Evolutionary conservation across 1,140 invertebrate genomes (phyloP).

Genomic region (Cephus cinctus): DNA sequence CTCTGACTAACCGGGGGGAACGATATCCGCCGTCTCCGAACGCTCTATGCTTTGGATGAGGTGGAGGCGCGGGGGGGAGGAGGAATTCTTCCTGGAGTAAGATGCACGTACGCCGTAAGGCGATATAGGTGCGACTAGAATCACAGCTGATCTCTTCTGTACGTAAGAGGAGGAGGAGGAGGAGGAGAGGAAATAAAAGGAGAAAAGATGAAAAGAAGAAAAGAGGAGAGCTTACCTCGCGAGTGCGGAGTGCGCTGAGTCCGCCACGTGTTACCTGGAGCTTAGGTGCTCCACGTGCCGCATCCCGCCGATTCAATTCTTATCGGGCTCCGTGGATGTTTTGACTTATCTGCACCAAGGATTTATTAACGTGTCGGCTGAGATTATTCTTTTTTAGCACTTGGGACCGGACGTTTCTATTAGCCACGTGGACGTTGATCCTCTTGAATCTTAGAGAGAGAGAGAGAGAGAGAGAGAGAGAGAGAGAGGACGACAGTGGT

Average conservation of each 20-base stretch:
- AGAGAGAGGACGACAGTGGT: background rate
- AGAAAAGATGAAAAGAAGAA: slow-evolving; percentile 2
- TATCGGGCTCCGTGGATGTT: too few species aligned
- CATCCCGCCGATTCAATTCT: too few species aligned
- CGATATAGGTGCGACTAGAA: background rate
- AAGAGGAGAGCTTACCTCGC: slow-evolving; percentile 40
- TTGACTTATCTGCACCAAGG: too few species aligned
- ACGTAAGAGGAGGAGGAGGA: background rate
- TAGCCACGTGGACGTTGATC: too few species aligned
- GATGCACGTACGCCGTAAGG: background rate
- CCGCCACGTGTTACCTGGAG: slow-evolving; percentile 54
- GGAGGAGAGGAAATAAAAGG: background rate
- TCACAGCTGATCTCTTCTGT: too few species aligned
- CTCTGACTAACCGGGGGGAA: slow-evolving; percentile 33
- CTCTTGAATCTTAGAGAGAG: too few species aligned
- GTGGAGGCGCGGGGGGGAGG: too few species aligned
- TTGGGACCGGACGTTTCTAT: too few species aligned
- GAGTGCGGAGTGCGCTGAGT: slow-evolving; percentile 44
- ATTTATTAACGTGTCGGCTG: too few species aligned
- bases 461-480: background rate
- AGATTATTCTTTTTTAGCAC: too few species aligned
- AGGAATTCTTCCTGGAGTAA: too few species aligned
- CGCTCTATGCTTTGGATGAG: too few species aligned
- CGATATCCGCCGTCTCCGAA: slow-evolving; percentile 35
- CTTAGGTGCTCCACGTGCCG: slow-evolving; percentile 45